Conservation (phyloP, 2,888 invertebrate genomes). For the Invenusta paracnida region DNA sequence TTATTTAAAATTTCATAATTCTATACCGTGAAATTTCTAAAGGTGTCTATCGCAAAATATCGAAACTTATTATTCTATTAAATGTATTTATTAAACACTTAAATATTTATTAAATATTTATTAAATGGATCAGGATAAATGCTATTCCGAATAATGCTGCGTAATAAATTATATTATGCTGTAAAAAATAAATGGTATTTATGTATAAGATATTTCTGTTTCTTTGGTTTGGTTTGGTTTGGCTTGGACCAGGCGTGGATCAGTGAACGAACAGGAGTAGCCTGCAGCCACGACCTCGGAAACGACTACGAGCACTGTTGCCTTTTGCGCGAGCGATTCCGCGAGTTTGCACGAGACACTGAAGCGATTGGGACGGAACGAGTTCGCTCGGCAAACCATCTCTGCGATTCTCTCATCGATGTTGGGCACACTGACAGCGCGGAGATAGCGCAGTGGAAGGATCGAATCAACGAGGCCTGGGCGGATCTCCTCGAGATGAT, state of each 20-base stretch:
- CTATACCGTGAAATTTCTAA: too few relatives aligned
- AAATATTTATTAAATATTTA: too few relatives aligned
- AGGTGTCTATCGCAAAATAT: too few relatives aligned
- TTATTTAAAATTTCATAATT: too few relatives aligned
- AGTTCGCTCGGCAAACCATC: slow-evolving; percentile 83
- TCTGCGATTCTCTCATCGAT: slow-evolving; percentile 89
- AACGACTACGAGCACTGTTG: slow-evolving; percentile 86
- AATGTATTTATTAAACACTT: too few relatives aligned
- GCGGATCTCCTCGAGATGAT: slow-evolving; percentile 94
- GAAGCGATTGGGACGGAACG: slow-evolving; percentile 91
- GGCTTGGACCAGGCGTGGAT: slow-evolving; percentile 43
- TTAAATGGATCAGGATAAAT: too few relatives aligned
- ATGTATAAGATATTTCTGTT: too few relatives aligned
- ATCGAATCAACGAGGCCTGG: slow-evolving; percentile 89
- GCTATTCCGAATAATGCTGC: too few relatives aligned
- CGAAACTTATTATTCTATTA: too few relatives aligned
- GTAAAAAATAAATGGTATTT: too few relatives aligned
- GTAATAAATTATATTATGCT: too few relatives aligned
- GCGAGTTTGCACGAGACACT: slow-evolving; percentile 94
- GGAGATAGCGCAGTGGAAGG: slow-evolving; percentile 98
- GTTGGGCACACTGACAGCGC: slow-evolving; percentile 91
- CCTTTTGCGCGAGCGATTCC: slow-evolving; percentile 90
- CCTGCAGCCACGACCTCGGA: slow-evolving; percentile 91
- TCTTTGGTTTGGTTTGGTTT: not conserved
- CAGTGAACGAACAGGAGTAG: slow-evolving; percentile 57